These are phyloP conservation scores for Gallinago nigripennis DNA, from an alignment of 2,797 vertebrate genomes.

Conservation along the genomic window DNA sequence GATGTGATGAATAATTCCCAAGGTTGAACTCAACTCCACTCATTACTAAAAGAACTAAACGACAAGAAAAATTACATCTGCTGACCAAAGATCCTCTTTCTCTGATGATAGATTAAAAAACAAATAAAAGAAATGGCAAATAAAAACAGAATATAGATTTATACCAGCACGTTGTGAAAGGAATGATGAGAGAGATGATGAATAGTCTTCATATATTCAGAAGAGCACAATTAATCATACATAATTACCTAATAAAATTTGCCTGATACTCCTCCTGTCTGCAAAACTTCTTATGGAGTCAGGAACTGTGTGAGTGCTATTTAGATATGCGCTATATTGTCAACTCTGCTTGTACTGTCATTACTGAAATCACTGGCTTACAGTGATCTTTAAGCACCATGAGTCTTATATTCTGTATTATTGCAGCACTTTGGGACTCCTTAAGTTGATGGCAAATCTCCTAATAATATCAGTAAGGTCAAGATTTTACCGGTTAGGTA, in stretches of 20 bases:
- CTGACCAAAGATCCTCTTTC: background rate
- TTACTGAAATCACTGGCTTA: background rate
- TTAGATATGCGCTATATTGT: background rate
- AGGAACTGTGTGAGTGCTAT: background rate
- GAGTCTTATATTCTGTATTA: background rate
- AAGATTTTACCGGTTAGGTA: background rate
- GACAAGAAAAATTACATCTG: background rate
- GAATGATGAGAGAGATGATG: background rate
- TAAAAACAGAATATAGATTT: background rate
- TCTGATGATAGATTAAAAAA: background rate
- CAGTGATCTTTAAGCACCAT: background rate
- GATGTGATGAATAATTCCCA: background rate
- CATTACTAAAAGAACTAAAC: background rate
- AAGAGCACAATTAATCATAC: background rate
- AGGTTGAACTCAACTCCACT: background rate
- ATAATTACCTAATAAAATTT: background rate
- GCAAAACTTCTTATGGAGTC: background rate
- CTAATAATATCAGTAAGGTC: background rate
- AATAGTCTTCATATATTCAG: background rate
- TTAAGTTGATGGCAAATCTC: background rate
- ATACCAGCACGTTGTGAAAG: background rate
- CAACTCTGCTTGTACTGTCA: background rate
- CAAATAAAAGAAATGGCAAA: background rate
- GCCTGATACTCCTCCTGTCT: background rate
- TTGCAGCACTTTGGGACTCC: background rate